Conservation (phyloP, 2,113 vertebrate species). For the Procapra przewalskii region DNA sequence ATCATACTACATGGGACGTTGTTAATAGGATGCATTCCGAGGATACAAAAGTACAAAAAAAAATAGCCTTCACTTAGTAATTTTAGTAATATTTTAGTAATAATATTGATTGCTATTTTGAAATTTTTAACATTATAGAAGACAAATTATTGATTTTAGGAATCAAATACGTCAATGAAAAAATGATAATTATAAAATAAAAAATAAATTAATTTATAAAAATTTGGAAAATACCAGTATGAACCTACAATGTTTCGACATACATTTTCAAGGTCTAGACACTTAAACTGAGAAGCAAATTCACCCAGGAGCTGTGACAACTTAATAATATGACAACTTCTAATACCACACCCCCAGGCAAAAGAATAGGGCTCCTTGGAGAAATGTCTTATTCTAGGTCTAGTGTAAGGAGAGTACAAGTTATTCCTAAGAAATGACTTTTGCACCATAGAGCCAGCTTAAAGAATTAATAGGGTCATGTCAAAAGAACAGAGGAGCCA, state of each 20-base stretch:
- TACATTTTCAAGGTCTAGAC: constrained; percentile 1
- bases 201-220: neutral
- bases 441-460: neutral
- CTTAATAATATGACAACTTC: neutral
- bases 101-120: neutral
- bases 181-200: neutral
- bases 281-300: neutral
- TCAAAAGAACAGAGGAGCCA: neutral
- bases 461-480: neutral
- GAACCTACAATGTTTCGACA: neutral
- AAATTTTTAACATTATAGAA: neutral
- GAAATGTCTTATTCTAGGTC: neutral
- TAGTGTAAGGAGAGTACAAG: neutral
- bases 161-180: neutral
- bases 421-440: neutral
- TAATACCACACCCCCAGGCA: neutral
- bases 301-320: neutral
- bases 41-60: neutral
- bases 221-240: neutral
- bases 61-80: neutral
- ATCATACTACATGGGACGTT: neutral
- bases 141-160: neutral
- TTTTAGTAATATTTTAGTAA: neutral
- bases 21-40: neutral
- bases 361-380: neutral